Percentiles rank a stretch among this genome's conserved stretches.
Conservation (phyloP, 2,797 vertebrate species). For the Brotogeris chrysoptera region DNA sequence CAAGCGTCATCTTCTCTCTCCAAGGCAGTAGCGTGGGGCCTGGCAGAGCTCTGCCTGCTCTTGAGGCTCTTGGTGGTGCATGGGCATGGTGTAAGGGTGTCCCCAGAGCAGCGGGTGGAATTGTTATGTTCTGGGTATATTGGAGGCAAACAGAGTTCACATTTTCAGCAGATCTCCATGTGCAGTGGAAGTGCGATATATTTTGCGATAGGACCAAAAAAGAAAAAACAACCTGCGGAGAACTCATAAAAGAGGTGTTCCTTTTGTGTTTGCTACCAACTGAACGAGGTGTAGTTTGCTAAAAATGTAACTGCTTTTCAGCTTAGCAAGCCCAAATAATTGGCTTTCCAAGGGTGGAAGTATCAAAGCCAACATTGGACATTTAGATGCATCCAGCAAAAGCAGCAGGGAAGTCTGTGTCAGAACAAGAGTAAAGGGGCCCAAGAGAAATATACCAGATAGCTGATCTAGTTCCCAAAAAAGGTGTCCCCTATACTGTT, state of each 20-base stretch:
- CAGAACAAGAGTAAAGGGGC: background rate
- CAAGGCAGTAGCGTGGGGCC: accelerated
- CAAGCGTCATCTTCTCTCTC: background rate
- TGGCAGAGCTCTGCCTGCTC: background rate
- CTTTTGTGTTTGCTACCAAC: background rate
- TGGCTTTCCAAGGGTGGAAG: background rate
- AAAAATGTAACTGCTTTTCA: background rate
- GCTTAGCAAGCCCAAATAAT: background rate
- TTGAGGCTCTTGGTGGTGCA: background rate
- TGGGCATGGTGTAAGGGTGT: background rate
- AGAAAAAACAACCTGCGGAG: background rate
- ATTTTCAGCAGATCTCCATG: background rate
- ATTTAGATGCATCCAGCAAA: background rate
- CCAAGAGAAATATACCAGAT: background rate
- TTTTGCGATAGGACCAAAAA: background rate
- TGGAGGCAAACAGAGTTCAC: background rate
- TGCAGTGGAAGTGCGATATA: background rate
- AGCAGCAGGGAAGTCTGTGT: background rate
- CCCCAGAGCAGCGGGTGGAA: background rate
- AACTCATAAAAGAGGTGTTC: background rate
- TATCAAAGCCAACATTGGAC: background rate
- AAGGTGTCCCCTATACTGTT: background rate
- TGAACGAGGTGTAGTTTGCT: background rate
- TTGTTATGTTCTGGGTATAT: background rate
- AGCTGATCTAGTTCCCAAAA: background rate